phyloP scores from a whole-genome alignment of 2,113 vertebrate genomes.

The Balaeniceps rex region DNA sequence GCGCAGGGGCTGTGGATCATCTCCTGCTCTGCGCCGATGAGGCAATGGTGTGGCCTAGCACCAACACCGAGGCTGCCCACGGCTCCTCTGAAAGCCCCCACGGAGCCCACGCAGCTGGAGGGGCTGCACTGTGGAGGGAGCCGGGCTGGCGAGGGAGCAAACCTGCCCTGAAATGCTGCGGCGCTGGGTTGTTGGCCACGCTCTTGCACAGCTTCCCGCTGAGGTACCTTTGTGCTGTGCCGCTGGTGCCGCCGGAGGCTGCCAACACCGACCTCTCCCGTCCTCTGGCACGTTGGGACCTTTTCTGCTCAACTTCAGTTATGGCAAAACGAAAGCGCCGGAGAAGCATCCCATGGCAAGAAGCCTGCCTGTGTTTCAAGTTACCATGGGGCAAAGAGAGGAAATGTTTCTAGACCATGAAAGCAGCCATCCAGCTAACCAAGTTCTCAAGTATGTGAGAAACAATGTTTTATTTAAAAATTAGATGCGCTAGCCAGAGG shows the following conservation, averaged over 20 bases:
- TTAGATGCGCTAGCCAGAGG: conserved; percentile 61
- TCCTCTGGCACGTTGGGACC: fast-evolving
- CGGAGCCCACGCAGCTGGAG: fast-evolving
- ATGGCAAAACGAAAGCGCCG: not conserved
- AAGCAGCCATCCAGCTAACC: not conserved
- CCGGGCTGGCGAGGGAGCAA: not conserved
- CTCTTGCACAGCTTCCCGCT: not conserved
- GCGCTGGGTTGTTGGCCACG: fast-evolving
- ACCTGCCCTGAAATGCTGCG: not conserved
- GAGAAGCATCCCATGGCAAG: not conserved
- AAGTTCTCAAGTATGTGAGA: conserved; percentile 66
- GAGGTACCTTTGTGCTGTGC: not conserved
- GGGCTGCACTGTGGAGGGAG: not conserved
- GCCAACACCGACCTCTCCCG: not conserved
- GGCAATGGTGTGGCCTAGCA: fast-evolving
- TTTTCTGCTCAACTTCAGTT: not conserved
- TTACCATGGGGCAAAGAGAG: not conserved
- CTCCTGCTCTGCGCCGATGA: not conserved
- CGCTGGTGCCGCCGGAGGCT: not conserved
- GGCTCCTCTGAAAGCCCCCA: fast-evolving
- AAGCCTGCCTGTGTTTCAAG: not conserved
- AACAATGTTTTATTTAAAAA: conserved; percentile 74
- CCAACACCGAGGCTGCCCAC: not conserved
- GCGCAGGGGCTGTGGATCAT: not conserved
- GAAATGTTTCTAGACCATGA: conserved; percentile 10